Base-by-base conservation (phyloP, 1,140 invertebrate genomes). In the Spodoptera frugiperda region DNA sequence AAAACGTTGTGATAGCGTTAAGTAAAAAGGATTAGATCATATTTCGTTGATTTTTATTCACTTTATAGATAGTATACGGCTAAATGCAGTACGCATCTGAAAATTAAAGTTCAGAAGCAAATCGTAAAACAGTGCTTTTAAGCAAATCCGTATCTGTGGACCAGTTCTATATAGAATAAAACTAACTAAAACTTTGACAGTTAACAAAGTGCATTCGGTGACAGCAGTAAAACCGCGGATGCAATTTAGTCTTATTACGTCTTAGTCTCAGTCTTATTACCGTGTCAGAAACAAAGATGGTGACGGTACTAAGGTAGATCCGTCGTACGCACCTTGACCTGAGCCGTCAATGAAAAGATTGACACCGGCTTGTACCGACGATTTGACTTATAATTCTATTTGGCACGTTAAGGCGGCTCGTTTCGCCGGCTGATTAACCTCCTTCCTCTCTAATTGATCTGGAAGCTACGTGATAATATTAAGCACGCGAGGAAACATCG, bases 331-430 rank as follows among this genome's bases (percentile, higher is more conserved):
- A 46, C 39, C 19, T 65, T 65, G 61, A 61, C 57, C 57, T 61
- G 33, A 33, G 57, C 44, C 57, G 33, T 61, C 33, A 61, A 61
- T 61, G 57, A 61, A 61, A 39, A 61, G n/a, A 61, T 61, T 61
- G 57, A 61, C 57, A 61, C 30, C 15, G 39, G 11, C 30, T 30
- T 61, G 30, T 61, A 44, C 57, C 33, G 33, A 65, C 19, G 39
- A 21, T 48, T 65, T 65, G 44, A 19, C 39, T 0, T 65, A 44
- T 65, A 65, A 65, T 65, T 65, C 9, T 17, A 21, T 3, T 39
- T 14, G 44, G 19, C 61, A 65, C 19, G 44, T 14, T 21, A 65
- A 39, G 44, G 33, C 30, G 25, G 33, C 57, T 33, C 57, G 57
- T 39, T 17, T 61, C 33, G 15, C 14, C 8, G 30, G 5, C 57